Evolutionary conservation across 2,797 vertebrate species (phyloP), one percentile per base, ranked within the genome.

Genomic region (Knipowitschia caucasica): DNA sequence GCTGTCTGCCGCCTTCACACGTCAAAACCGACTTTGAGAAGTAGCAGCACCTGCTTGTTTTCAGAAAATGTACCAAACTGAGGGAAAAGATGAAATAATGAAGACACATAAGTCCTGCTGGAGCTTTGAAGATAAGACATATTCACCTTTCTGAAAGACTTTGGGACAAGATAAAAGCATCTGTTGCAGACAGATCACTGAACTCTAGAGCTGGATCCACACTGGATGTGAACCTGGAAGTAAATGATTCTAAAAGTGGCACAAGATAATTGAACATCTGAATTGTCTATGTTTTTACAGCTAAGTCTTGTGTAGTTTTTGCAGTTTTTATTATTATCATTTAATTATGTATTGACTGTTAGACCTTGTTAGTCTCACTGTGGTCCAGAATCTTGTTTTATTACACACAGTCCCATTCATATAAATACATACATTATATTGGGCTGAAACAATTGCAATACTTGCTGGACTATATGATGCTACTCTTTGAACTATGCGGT

Each of bases 151-250:
- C 62, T 59, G 69, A 56, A 31, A 58, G 49, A 69, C 61, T 65
- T 77, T 57, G 68, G 56, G 75, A 73, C 64, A 55, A 73, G 82
- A 84, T 86, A 70, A 86, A 84, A 86, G 80, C 53, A 70, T 69
- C 64, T 11, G 67, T 62, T 67, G 76, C 69, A n/a, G 33, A 15
- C 12, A 34, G 73, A 59, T 24, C 38, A 58, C 47, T 76, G 62
- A n/a, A n/a, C n/a, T 33, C 63, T 76, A 75, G 50, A 57, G 58
- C 52, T n/a, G n/a, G n/a, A n/a, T n/a, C 12, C 33, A n/a, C 33
- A 17, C 14, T 35, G 33, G 33, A 15, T 35, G n/a, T 35, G 7
- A 7, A 35, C 33, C 17, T 35, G 30, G 0, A 33, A 1, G 7
- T 33, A 33, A 4, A 12, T 12, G 4, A 31, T 3, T 12, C 1